phyloP scores from a whole-genome alignment of 2,113 vertebrate species.

The Hylia prasina region DNA sequence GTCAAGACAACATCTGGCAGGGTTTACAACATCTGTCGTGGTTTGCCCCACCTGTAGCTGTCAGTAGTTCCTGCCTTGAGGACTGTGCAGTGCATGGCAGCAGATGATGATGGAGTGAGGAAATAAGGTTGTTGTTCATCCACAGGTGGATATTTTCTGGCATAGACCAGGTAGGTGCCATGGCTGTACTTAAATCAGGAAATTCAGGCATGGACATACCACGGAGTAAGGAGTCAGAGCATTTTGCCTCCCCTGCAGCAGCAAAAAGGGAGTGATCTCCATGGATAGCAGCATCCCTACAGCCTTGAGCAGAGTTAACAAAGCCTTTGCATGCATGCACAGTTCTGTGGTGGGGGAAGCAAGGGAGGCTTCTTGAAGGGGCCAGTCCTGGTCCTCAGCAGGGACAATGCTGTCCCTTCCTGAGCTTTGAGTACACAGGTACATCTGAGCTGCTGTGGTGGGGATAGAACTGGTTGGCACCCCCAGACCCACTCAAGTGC shows the following conservation, averaged over 20 bases:
- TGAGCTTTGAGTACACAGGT: not conserved
- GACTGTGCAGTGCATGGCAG: no score
- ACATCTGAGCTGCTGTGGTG: not conserved
- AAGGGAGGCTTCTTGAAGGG: not conserved
- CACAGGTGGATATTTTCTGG: not conserved
- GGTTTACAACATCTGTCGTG: not conserved
- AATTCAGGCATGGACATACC: not conserved
- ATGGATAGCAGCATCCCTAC: not conserved
- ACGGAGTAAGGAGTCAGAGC: not conserved
- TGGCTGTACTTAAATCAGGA: not conserved
- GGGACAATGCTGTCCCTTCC: not conserved
- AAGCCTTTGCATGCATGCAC: not conserved
- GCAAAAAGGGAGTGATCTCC: not conserved
- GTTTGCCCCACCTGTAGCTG: not conserved
- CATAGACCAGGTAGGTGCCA: not conserved
- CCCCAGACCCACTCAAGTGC: not conserved
- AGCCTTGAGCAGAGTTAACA: not conserved
- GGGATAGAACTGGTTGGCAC: not conserved
- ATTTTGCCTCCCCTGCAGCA: not conserved
- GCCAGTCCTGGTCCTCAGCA: not conserved
- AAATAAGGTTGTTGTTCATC: fast-evolving
- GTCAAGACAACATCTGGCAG: not conserved
- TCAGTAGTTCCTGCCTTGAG: not conserved
- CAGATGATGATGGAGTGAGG: not conserved
- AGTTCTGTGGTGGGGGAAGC: not conserved